phyloP scores from a whole-genome alignment of 2,113 vertebrate species.

The Nibea coibor region DNA sequence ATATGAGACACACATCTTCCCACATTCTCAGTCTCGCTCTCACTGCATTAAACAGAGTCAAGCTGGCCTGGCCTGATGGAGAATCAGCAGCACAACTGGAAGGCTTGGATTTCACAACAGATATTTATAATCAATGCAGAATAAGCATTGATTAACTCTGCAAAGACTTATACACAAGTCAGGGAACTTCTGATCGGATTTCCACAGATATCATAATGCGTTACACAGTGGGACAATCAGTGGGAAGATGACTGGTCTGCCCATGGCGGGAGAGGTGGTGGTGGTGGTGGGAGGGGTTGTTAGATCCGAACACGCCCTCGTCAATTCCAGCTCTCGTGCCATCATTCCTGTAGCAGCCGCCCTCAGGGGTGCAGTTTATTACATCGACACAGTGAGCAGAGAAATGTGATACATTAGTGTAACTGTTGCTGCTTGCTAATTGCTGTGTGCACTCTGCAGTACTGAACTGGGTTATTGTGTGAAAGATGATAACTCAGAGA shows the following conservation, averaged over 20 bases:
- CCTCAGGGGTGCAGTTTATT: constrained; percentile 74
- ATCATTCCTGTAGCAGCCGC: constrained; percentile 63
- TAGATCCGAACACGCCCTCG: constrained; percentile 45
- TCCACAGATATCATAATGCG: constrained; percentile 45
- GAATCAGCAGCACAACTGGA: constrained; percentile 35
- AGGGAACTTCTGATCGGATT: constrained; percentile 73
- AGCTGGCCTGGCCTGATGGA: constrained; percentile 30
- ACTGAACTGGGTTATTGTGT: constrained; percentile 61
- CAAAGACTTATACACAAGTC: constrained; percentile 57
- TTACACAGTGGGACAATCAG: constrained; percentile 52
- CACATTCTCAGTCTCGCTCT: constrained; percentile 33
- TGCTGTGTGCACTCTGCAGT: constrained; percentile 53
- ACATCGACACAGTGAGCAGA: constrained; percentile 66
- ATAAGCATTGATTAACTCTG: constrained; percentile 67
- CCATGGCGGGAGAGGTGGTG: constrained; percentile 23
- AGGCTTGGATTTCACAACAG: constrained; percentile 32
- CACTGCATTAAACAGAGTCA: constrained; percentile 47
- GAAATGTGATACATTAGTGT: constrained; percentile 74
- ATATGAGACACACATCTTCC: constrained; percentile 45
- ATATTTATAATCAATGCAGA: constrained; percentile 70
- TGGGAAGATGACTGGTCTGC: constrained; percentile 44
- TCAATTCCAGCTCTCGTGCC: constrained; percentile 53
- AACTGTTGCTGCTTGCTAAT: constrained; percentile 72
- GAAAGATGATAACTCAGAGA: constrained; percentile 60
- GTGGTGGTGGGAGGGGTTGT: constrained; percentile 25